These are phyloP conservation scores for Halocaridina rubra DNA, from an alignment of 2,888 invertebrate species.

Conservation along the genomic window DNA sequence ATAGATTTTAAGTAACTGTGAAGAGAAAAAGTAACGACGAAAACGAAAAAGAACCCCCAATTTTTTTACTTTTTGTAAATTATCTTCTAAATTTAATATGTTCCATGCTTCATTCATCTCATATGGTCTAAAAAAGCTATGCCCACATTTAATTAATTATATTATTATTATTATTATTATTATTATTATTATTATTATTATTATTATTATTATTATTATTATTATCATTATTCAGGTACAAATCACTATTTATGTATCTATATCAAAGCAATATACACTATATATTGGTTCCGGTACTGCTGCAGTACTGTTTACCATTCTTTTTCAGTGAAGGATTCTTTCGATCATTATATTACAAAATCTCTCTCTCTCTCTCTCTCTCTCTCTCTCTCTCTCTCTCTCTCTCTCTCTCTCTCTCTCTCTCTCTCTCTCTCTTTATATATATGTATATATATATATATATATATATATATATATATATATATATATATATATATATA, in stretches of 20 bases:
- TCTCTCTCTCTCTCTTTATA: background rate
- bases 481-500: background rate
- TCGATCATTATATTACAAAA: background rate
- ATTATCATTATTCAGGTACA: background rate
- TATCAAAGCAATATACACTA: background rate
- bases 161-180: background rate
- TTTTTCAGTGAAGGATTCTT: too few species aligned
- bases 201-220: slow-evolving; percentile 4
- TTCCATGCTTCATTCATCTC: background rate
- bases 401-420: background rate
- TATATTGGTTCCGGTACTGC: background rate
- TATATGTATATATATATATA: background rate
- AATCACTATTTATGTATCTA: too few species aligned
- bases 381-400: background rate
- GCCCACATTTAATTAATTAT: background rate
- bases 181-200: slow-evolving; percentile 6
- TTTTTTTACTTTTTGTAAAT: too few species aligned
- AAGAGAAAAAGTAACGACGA: too few species aligned
- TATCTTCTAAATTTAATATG: too few species aligned
- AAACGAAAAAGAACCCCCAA: too few species aligned
- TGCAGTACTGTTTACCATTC: too few species aligned
- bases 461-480: background rate
- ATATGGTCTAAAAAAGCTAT: background rate
- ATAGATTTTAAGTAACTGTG: too few species aligned
- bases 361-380: background rate